Conservation (phyloP, 2,113 vertebrate genomes). For the Chloropsis hardwickii region DNA sequence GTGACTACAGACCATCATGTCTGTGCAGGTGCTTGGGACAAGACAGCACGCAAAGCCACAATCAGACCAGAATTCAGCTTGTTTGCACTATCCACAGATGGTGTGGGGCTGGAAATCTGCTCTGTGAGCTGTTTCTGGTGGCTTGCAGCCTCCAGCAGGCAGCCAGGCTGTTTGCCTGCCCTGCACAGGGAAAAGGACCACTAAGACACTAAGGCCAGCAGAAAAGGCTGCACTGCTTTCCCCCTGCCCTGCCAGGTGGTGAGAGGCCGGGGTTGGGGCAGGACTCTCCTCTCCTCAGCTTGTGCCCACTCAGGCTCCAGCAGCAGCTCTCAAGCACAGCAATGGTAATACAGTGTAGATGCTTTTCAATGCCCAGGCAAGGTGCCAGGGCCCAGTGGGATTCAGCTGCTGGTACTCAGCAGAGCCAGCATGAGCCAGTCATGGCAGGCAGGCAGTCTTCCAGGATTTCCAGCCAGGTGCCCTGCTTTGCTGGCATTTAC, state of each 20-base stretch:
- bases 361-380: not conserved
- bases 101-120: not conserved
- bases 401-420: not conserved
- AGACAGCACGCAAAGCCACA: not conserved
- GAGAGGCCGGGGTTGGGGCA: not conserved
- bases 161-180: not conserved
- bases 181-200: not conserved
- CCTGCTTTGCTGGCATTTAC: not conserved
- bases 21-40: accelerated
- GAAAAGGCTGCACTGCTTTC: not conserved
- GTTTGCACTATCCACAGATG: not conserved
- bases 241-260: accelerated
- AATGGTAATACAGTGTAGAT: not conserved
- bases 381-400: not conserved
- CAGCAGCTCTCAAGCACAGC: not conserved
- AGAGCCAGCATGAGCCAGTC: not conserved
- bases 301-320: not conserved
- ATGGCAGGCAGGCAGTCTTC: not conserved
- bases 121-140: not conserved
- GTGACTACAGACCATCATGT: not conserved
- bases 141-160: not conserved
- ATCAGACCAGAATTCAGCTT: not conserved
- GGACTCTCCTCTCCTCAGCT: not conserved
- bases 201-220: accelerated
- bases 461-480: not conserved